Base-by-base conservation (phyloP, 2,113 vertebrate species). In the Mormyrus iriodes region DNA sequence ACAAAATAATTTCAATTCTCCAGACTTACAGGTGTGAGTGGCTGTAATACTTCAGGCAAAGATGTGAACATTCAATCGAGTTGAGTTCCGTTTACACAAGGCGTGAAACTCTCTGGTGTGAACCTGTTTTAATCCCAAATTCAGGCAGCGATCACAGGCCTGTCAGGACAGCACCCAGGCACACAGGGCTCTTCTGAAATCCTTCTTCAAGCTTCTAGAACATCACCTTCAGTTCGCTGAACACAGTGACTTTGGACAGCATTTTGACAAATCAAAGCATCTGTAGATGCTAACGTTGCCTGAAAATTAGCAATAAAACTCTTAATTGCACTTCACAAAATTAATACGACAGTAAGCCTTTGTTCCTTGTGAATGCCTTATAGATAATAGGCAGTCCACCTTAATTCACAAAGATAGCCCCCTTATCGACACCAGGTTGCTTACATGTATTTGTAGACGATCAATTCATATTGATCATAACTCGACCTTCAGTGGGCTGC, bases 401-500 rank as follows among this genome's bases (percentile, higher is more conserved):
- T 97, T 97, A 96, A 96, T 95, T 96, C 95, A 91, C 94, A 93
- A 93, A 95, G 94, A 95, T 94, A 90, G 91, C 93, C 91, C 91
- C 94, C 95, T 94, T 93, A 95, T 94, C 96, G 95, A 96, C 96
- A 95, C 95, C 96, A 95, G 89, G 95, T 95, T 94, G 91, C 93
- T 94, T 93, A 95, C 95, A 97, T 97, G 97, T 97, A 97, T 97
- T 97, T 96, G 93, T 95, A 95, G 95, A 91, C 93, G 94, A 95
- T 96, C 96, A 96, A 97, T 97, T 97, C 96, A 96, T 97, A 97
- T 96, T 96, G 97, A 97, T 97, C 95, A 95, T 94, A 94, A 95
- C 94, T 94, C 93, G 94, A 97, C 96, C 97, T 96, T 97, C 95
- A 95, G 94, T 94, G 95, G 95, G 95, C 92, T 94, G 95, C 93